phyloP scores from a whole-genome alignment of 2,797 vertebrate genomes.

The Coluber constrictor region DNA sequence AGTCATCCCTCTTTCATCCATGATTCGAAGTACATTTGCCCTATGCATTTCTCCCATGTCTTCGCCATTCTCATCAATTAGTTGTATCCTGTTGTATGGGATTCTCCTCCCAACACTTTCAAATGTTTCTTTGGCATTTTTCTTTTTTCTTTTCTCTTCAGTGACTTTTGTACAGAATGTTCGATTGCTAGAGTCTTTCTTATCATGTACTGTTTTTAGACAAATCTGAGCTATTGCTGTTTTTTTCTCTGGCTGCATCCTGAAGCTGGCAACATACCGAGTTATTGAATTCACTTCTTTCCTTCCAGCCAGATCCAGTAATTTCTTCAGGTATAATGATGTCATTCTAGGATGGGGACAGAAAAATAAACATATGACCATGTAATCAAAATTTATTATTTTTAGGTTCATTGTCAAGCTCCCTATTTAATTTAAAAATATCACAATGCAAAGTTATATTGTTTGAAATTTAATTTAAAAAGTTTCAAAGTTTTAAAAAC shows the following conservation, averaged over 20 bases:
- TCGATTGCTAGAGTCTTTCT: slow-evolving; percentile 16
- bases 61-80: slow-evolving; percentile 79
- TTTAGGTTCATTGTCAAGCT: not conserved
- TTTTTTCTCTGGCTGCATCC: slow-evolving; percentile 24
- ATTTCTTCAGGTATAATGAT: slow-evolving; percentile 69
- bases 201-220: not conserved
- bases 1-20: slow-evolving; percentile 79
- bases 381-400: not conserved
- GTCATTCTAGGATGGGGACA: slow-evolving; percentile 74
- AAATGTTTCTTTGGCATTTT: slow-evolving; percentile 60
- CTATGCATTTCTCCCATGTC: slow-evolving; percentile 84
- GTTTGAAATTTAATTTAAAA: not conserved
- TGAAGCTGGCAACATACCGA: slow-evolving; percentile 41
- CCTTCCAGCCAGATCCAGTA: slow-evolving; percentile 63
- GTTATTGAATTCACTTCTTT: slow-evolving; percentile 27
- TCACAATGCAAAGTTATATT: not conserved
- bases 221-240: not conserved
- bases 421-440: not conserved
- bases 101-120: slow-evolving; percentile 82
- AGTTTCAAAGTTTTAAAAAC: not conserved
- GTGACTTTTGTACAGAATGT: slow-evolving; percentile 59
- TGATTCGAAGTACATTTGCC: slow-evolving; percentile 75
- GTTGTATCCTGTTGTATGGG: slow-evolving; percentile 71
- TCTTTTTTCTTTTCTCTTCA: slow-evolving; percentile 35
- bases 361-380: not conserved